phyloP scores from a whole-genome alignment of 2,113 vertebrate genomes.

The Notarius quadriscutis region DNA sequence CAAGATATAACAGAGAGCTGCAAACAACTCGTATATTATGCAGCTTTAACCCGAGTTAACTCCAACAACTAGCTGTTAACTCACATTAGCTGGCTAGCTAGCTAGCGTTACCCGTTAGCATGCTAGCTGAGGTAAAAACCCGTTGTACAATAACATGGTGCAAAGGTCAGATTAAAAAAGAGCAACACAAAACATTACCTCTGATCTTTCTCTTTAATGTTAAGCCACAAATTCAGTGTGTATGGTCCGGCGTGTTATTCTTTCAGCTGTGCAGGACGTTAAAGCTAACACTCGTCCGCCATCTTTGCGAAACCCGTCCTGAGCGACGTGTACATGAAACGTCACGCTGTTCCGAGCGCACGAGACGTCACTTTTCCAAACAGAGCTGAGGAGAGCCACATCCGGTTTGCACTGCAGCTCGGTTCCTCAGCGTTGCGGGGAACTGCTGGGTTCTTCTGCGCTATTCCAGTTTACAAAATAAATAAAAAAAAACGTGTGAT shows the following conservation, averaged over 20 bases:
- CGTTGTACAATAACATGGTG: not conserved
- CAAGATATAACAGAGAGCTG: not conserved
- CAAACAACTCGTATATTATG: too few relatives aligned
- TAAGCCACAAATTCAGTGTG: constrained; percentile 52
- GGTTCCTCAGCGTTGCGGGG: not conserved
- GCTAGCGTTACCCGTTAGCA: constrained; percentile 62
- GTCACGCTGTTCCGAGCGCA: constrained; percentile 64
- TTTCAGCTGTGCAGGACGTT: constrained; percentile 72
- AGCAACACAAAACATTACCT: not conserved
- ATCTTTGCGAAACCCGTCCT: constrained; percentile 85
- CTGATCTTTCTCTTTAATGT: constrained; percentile 20
- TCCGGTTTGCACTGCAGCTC: not conserved
- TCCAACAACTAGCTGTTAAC: not conserved
- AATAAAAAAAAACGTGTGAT: not conserved
- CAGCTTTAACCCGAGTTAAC: not conserved
- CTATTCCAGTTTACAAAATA: too few relatives aligned
- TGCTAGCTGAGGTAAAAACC: not conserved
- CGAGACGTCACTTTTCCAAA: not conserved
- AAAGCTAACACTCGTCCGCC: constrained; percentile 74
- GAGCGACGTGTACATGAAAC: constrained; percentile 84
- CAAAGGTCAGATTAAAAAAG: not conserved
- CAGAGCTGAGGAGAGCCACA: not conserved
- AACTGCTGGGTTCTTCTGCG: not conserved
- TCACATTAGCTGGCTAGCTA: not conserved
- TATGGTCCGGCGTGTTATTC: constrained; percentile 51